Evolutionary conservation across 2,888 invertebrate species (phyloP).

Genomic region (Philopedon plagiatum): DNA sequence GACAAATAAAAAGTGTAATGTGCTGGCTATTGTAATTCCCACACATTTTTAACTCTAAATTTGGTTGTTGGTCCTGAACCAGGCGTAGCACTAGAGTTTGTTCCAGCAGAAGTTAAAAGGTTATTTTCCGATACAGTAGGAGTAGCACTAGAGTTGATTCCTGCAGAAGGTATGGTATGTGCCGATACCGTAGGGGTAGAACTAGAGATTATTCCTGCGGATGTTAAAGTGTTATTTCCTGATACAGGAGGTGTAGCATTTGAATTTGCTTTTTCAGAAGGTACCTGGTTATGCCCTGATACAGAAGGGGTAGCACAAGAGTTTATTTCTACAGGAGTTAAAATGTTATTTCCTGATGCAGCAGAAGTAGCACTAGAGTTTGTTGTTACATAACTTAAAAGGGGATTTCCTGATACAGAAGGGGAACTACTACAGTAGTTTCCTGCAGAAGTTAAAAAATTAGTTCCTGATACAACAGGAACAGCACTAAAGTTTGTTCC

Average conservation of each 20-base stretch:
- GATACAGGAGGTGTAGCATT: too few relatives aligned
- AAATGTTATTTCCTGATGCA: background rate
- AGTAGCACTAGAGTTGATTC: too few relatives aligned
- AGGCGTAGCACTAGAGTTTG: background rate
- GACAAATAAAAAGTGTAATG: background rate
- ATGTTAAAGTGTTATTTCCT: background rate
- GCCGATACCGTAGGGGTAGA: background rate
- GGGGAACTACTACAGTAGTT: background rate
- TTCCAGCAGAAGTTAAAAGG: too few relatives aligned
- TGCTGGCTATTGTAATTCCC: slow-evolving; percentile 34
- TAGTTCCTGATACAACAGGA: background rate
- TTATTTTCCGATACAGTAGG: background rate
- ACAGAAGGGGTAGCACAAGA: background rate
- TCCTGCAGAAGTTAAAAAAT: too few relatives aligned
- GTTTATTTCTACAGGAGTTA: too few relatives aligned
- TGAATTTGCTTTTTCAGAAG: too few relatives aligned
- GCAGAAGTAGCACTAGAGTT: background rate
- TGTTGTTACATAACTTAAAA: too few relatives aligned
- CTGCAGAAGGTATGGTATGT: too few relatives aligned
- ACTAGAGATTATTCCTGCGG: background rate
- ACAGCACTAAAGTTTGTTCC: too few relatives aligned
- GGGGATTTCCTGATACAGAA: too few relatives aligned
- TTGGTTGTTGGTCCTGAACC: background rate
- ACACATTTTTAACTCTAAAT: slow-evolving; percentile 39
- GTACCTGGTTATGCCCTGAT: too few relatives aligned